Evolutionary conservation across 35 echinoderm and acorn worm species (phyloP).

Genomic region (Diadema setosum): DNA sequence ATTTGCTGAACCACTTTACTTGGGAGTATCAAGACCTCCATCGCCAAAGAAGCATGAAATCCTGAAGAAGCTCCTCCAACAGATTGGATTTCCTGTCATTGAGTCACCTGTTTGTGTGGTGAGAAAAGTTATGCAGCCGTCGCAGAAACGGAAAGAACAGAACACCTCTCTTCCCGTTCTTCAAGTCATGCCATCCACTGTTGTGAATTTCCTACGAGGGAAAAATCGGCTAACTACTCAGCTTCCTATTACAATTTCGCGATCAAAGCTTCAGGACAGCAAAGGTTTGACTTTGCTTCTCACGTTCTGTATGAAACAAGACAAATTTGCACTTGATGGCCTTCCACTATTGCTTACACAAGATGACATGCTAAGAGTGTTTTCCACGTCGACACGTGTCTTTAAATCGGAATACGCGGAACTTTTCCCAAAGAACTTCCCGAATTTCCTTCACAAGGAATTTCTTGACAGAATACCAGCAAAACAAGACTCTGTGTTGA

Average conservation of each 20-base stretch:
- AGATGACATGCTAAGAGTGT: slow-evolving; percentile 11
- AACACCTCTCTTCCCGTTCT: neutral
- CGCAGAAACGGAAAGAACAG: neutral
- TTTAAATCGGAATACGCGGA: neutral
- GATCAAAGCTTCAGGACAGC: neutral
- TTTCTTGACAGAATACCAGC: neutral
- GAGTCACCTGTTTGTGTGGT: neutral
- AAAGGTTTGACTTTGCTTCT: neutral
- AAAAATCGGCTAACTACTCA: neutral
- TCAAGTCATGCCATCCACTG: slow-evolving; percentile 14
- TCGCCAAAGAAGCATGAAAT: neutral
- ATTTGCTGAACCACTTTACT: neutral
- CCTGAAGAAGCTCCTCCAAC: slow-evolving; percentile 14
- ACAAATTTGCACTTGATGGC: slow-evolving; percentile 1
- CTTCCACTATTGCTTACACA: slow-evolving; percentile 41
- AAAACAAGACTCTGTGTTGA: neutral
- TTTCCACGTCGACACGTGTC: neutral
- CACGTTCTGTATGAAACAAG: neutral
- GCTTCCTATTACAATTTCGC: neutral
- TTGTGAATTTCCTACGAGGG: slow-evolving; percentile 11
- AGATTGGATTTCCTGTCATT: slow-evolving; percentile 15
- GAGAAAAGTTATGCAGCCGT: neutral
- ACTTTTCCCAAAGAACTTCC: slow-evolving; percentile 7
- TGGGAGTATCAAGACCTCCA: neutral
- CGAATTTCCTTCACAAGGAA: slow-evolving; percentile 32